A percentile compares a stretch with the other conserved stretches of the same genome.
These are phyloP conservation scores for Drosophila mercatorum DNA, from an alignment of 2,888 invertebrate genomes.

Conservation along the genomic window DNA sequence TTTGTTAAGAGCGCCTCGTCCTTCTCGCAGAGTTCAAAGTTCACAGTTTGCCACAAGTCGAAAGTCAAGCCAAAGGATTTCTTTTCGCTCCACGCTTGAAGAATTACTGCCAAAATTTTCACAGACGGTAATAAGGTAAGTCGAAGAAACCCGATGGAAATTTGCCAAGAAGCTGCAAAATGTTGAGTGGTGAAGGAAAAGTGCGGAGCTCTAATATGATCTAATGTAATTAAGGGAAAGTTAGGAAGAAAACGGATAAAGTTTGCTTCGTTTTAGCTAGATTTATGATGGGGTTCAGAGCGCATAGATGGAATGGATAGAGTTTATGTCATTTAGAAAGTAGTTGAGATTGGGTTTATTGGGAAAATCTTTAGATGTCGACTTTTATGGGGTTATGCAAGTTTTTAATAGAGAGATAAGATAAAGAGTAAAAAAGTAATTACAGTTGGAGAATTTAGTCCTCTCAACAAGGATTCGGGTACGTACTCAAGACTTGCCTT, in stretches of 20 bases:
- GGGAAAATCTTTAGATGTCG: not conserved
- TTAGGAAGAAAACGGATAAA: not conserved
- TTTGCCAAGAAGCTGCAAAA: not conserved
- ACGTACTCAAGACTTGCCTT: too few species aligned
- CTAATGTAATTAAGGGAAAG: not conserved
- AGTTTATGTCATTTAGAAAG: not conserved
- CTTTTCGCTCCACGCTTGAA: constrained; percentile 77
- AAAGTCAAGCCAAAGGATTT: constrained; percentile 63
- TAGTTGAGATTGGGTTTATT: not conserved
- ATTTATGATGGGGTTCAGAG: too few species aligned
- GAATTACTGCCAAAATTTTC: constrained; percentile 84
- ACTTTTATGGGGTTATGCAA: too few species aligned
- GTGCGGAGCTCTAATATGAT: constrained; percentile 1
- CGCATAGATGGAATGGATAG: too few species aligned
- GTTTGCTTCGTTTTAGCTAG: not conserved
- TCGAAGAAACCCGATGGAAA: constrained; percentile 10
- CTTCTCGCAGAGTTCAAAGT: constrained; percentile 5
- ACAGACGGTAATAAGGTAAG: constrained; percentile 85
- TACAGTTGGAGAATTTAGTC: too few species aligned
- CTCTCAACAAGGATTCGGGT: too few species aligned
- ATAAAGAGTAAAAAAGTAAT: too few species aligned
- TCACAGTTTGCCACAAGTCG: constrained; percentile 23
- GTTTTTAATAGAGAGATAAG: too few species aligned
- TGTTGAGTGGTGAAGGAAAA: not conserved
- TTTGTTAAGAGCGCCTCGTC: constrained; percentile 34